Base-by-base conservation (phyloP, 2,888 invertebrate genomes). In the Melangyna quadrimaculata region DNA sequence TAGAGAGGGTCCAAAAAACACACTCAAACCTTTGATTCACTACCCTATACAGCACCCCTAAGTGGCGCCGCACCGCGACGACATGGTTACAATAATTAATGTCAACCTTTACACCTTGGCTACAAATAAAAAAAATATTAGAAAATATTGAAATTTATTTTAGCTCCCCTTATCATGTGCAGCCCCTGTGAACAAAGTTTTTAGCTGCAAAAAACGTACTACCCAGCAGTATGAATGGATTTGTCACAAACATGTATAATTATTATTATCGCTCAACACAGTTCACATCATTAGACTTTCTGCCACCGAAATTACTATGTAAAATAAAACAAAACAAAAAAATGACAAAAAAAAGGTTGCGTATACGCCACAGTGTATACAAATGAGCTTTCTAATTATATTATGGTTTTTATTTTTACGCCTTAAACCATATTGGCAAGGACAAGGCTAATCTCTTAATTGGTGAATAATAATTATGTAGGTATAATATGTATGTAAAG, bases 21-120 rank as follows among this genome's bases (percentile, higher is more conserved):
- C 22, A 22, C 37, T 37, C 59, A 37, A 35, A 35, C 57, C 35
- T 37, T 51, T 51, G 24, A 2, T 48, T 48, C 22, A 48, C 24
- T 59, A 14, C 3, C 5, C 12, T 24, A 19, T 35, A 55, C 3
- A 59, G 14, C 43, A 24, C 37, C 67, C 24, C 63, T 65, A 29
- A 40, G n/a, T 48, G 45, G 22, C 37, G 14, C 14, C 37, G 22
- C 14, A 14, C 55, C 65, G 22, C n/a, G n/a, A n/a, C 59, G 63
- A 22, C 69, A 19, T 40, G 43, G 69, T 73, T 67, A 55, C 53
- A 19, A 37, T 77, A 37, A n/a, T 83, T 74, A 63, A 78, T 78
- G 63, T 83, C 78, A 78, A 74, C 74, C 83, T 83, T 70, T 78
- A 69, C 63, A 73, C 69, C 73, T 78, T 82, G 63, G 78, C 40